These are phyloP conservation scores for Kryptolebias marmoratus DNA, from an alignment of 2,113 vertebrate species.

Conservation along the genomic window DNA sequence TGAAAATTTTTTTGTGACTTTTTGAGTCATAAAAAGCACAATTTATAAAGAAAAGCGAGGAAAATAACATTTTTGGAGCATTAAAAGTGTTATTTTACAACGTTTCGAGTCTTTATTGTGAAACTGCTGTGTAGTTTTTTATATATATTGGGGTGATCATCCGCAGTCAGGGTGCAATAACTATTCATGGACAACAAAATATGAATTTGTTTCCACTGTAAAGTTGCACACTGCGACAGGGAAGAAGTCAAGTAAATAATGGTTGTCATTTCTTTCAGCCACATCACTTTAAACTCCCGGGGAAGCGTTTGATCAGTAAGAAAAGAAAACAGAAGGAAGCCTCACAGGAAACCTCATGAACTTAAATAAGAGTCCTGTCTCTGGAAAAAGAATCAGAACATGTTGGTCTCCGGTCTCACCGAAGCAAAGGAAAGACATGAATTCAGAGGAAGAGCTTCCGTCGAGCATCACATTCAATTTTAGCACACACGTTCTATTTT, in stretches of 20 bases:
- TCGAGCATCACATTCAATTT: background rate
- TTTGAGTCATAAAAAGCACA: too few relatives aligned
- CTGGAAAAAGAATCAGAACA: constrained; percentile 25
- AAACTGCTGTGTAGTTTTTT: too few relatives aligned
- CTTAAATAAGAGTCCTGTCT: constrained; percentile 15
- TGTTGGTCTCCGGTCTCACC: constrained; percentile 10
- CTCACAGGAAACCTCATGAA: constrained; percentile 48
- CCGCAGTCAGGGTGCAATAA: too few relatives aligned
- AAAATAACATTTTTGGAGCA: too few relatives aligned
- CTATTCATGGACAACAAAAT: too few relatives aligned
- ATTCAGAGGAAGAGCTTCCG: constrained; percentile 1
- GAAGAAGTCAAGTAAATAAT: background rate
- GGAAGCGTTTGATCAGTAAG: background rate
- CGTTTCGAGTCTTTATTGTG: too few relatives aligned
- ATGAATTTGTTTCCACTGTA: too few relatives aligned
- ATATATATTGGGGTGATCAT: too few relatives aligned
- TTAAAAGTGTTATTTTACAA: too few relatives aligned
- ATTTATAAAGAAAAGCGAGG: too few relatives aligned
- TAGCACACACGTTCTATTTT: constrained; percentile 17
- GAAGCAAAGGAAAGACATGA: constrained; percentile 25
- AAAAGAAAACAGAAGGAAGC: constrained; percentile 17
- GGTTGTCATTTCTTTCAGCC: background rate
- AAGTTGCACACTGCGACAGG: background rate
- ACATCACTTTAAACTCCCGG: background rate
- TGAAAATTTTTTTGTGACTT: too few relatives aligned